A percentile compares a stretch with the other conserved stretches of the same genome.
phyloP scores from a whole-genome alignment of 1,140 invertebrate genomes.

The Heliothis virescens region DNA sequence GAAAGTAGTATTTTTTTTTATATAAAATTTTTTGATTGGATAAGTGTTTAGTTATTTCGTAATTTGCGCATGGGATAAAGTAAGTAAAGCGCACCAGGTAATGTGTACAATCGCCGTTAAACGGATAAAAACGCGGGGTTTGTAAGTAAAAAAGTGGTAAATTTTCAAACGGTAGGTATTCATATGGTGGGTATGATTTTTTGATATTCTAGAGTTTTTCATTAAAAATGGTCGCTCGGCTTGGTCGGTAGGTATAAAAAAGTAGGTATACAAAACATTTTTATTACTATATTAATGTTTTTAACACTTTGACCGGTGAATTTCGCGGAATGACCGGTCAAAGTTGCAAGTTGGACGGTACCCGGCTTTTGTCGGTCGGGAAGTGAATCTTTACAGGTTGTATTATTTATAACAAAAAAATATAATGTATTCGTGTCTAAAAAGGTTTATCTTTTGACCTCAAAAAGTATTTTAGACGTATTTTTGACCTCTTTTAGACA shows the following conservation, averaged over 20 bases:
- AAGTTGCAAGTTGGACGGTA: slow-evolving; percentile 3
- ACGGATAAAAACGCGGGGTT: slow-evolving; percentile 4
- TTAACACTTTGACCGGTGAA: not conserved
- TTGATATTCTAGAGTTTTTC: slow-evolving; percentile 18
- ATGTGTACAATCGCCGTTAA: slow-evolving; percentile 1
- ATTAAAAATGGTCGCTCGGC: slow-evolving; percentile 64
- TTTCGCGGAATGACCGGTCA: not conserved
- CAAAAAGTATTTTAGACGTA: not conserved
- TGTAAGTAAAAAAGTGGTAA: slow-evolving; percentile 35
- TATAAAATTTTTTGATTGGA: slow-evolving; percentile 29
- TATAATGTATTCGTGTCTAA: not conserved
- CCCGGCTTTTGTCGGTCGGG: not conserved
- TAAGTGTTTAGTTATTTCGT: slow-evolving; percentile 35
- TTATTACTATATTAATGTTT: slow-evolving; percentile 29
- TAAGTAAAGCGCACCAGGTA: slow-evolving; percentile 36
- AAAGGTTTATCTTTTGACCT: not conserved
- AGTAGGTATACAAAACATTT: slow-evolving; percentile 43
- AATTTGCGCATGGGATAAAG: slow-evolving; percentile 17
- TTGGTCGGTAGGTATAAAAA: slow-evolving; percentile 71
- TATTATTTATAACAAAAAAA: slow-evolving; percentile 6
- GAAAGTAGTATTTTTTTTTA: not conserved
- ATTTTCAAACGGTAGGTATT: slow-evolving; percentile 48
- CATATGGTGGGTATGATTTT: slow-evolving; percentile 58
- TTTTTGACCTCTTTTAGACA: not conserved
- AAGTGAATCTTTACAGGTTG: slow-evolving; percentile 20